Conservation (phyloP, 2,113 vertebrate genomes). For the Suricata suricatta region DNA sequence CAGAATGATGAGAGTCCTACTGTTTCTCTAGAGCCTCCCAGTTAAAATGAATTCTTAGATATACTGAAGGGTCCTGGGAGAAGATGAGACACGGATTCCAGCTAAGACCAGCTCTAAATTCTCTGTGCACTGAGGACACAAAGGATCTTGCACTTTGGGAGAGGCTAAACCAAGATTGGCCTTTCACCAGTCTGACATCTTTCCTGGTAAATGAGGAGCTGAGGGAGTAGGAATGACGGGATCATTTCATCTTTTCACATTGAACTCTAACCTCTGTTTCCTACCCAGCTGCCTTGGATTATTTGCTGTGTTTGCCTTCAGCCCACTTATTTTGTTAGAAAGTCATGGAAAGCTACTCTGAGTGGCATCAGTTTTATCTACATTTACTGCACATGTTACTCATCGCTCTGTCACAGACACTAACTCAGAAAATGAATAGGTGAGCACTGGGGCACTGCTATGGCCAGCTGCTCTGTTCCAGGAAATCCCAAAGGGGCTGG, state of each 20-base stretch:
- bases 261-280: not conserved
- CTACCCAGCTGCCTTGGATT: not conserved
- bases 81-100: constrained; percentile 8
- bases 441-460: not conserved
- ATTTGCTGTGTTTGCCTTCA: not conserved
- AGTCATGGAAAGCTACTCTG: not conserved
- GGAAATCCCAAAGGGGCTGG: not conserved
- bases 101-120: not conserved
- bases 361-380: not conserved
- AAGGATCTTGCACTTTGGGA: constrained; percentile 28
- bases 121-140: constrained; percentile 25
- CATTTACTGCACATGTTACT: not conserved
- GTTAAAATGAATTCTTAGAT: constrained; percentile 37
- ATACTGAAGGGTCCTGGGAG: not conserved
- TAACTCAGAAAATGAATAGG: not conserved
- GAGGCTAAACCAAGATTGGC: constrained; percentile 66
- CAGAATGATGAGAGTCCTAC: not conserved
- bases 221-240: constrained; percentile 64
- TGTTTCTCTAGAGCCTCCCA: not conserved
- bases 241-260: constrained; percentile 40
- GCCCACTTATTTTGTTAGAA: not conserved
- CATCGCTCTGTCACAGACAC: not conserved
- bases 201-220: constrained; percentile 69
- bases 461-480: not conserved
- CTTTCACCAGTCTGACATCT: constrained; percentile 64